Percentiles rank a stretch among this genome's conserved stretches.
Conservation (phyloP, 2,888 invertebrate species). For the Dendrolimus houi region DNA sequence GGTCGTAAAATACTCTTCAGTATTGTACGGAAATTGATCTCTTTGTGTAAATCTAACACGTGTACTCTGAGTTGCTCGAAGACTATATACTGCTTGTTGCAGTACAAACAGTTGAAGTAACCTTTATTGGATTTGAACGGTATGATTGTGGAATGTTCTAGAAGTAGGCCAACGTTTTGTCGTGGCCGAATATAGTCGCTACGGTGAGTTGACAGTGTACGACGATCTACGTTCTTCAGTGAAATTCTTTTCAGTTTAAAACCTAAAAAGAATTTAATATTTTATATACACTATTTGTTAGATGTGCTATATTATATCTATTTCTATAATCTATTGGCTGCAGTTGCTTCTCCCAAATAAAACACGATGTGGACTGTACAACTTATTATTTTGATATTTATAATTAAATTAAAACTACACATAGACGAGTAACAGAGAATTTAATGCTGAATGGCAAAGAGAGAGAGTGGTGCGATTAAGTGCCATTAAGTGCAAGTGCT, state of each 20-base stretch:
- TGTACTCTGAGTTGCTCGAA: conserved; percentile 8
- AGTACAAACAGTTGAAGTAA: conserved; percentile 15
- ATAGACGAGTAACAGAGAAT: too few relatives aligned
- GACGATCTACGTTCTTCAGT: not conserved
- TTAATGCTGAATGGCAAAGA: too few relatives aligned
- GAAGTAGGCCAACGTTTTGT: conserved; percentile 7
- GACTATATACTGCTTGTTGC: conserved; percentile 8
- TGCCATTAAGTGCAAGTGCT: too few relatives aligned
- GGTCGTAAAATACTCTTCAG: conserved; percentile 6
- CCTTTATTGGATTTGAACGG: conserved; percentile 14
- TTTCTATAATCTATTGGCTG: too few relatives aligned
- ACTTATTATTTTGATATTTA: too few relatives aligned
- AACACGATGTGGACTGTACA: too few relatives aligned
- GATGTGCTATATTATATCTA: too few relatives aligned
- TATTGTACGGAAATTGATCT: conserved; percentile 23
- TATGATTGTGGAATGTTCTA: conserved; percentile 12
- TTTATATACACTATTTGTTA: too few relatives aligned
- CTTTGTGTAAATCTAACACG: conserved; percentile 12
- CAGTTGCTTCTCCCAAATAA: too few relatives aligned
- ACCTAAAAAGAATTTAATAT: not conserved
- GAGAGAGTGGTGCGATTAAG: too few relatives aligned
- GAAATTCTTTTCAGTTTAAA: not conserved
- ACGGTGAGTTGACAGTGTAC: not conserved
- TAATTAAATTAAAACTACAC: too few relatives aligned
- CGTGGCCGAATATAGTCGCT: not conserved